These are phyloP conservation scores for Aptenodytes forsteri DNA, from an alignment of 2,113 vertebrate genomes.

Conservation along the genomic window DNA sequence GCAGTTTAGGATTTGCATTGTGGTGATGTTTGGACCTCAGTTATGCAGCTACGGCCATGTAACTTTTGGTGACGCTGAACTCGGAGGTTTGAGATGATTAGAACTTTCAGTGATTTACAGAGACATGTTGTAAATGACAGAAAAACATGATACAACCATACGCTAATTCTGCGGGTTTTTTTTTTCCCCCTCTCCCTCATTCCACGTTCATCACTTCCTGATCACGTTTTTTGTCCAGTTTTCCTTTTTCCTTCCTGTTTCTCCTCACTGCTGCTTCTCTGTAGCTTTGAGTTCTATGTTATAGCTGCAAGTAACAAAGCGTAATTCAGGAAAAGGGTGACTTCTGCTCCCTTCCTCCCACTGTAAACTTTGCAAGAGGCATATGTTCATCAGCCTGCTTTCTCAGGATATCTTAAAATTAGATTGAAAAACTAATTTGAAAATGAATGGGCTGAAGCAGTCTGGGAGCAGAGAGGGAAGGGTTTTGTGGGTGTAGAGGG, in stretches of 20 bases:
- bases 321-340: background rate
- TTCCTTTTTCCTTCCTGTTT: background rate
- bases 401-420: background rate
- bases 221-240: background rate
- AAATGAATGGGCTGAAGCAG: background rate
- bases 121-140: background rate
- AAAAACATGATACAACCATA: background rate
- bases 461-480: background rate
- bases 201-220: background rate
- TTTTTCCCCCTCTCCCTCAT: background rate
- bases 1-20: background rate
- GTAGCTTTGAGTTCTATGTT: background rate
- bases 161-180: background rate
- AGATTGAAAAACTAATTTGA: background rate
- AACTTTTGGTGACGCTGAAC: background rate
- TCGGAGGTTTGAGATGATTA: background rate
- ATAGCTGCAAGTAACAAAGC: background rate
- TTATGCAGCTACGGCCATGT: rapidly evolving
- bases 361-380: background rate
- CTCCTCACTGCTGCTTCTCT: background rate
- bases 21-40: background rate
- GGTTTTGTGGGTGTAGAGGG: background rate
- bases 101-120: background rate
- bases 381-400: background rate
- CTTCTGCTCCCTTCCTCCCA: background rate